A percentile compares a stretch with the other conserved stretches of the same genome.
Conservation (phyloP, 2,113 vertebrate species). For the Nyctereutes procyonoides region DNA sequence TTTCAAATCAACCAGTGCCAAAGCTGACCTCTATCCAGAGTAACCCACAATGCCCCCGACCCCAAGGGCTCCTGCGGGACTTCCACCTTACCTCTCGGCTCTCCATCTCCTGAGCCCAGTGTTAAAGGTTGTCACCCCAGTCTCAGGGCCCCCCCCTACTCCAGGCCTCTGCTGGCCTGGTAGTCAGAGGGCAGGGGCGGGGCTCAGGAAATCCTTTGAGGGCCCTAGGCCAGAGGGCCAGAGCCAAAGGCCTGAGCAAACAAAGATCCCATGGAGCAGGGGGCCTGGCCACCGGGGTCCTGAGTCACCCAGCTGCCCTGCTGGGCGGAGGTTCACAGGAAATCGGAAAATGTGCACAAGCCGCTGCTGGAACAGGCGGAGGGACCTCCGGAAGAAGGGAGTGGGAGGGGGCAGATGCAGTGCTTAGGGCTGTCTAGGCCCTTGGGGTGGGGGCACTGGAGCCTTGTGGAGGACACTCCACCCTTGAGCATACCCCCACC, state of each 20-base stretch:
- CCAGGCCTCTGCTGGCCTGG: not conserved
- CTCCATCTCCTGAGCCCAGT: slow-evolving; percentile 60
- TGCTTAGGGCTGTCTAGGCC: not conserved
- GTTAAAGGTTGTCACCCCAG: not conserved
- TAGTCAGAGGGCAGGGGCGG: slow-evolving; percentile 70
- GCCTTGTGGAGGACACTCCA: not conserved
- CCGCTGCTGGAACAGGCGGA: not conserved
- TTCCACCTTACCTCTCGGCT: slow-evolving; percentile 60
- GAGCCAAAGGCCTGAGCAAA: slow-evolving; percentile 77
- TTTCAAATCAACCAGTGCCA: not conserved
- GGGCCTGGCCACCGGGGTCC: slow-evolving; percentile 75
- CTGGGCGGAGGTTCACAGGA: slow-evolving; percentile 79
- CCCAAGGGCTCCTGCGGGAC: not conserved
- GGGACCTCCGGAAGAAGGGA: slow-evolving; percentile 32
- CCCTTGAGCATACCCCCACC: not conserved
- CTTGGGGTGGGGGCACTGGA: not conserved
- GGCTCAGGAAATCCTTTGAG: slow-evolving; percentile 83
- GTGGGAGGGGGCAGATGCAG: not conserved
- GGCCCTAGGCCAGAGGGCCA: slow-evolving; percentile 59
- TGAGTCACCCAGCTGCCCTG: slow-evolving; percentile 74
- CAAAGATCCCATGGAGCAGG: slow-evolving; percentile 78
- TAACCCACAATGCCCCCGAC: not conserved
- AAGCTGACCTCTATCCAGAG: not conserved
- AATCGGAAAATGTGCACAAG: slow-evolving; percentile 82
- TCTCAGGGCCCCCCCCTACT: not conserved